Evolutionary conservation across 2,888 invertebrate species (phyloP).

Genomic region (Caradrina clavipalpis): DNA sequence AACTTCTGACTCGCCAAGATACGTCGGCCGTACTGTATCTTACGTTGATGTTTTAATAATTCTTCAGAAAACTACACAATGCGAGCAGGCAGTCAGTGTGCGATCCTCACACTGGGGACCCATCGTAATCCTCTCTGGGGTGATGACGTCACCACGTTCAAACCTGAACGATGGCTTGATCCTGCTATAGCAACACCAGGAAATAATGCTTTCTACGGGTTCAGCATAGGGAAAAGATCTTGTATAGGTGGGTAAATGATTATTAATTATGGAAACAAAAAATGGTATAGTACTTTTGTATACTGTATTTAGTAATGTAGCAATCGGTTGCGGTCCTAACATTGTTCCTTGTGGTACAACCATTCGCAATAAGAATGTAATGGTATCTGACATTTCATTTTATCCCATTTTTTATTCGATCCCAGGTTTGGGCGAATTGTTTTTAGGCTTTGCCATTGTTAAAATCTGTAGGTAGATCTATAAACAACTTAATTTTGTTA

Average conservation of each 20-base stretch:
- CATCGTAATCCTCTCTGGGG: slow-evolving; percentile 62
- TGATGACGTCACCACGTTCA: slow-evolving; percentile 62
- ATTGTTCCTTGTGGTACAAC: not conserved
- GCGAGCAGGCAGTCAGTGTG: slow-evolving; percentile 53
- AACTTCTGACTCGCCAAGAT: too few species aligned
- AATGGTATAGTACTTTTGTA: not conserved
- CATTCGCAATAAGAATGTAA: too few species aligned
- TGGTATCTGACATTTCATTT: too few species aligned
- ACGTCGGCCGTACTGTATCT: too few species aligned
- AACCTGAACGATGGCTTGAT: slow-evolving; percentile 72
- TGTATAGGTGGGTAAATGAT: slow-evolving; percentile 61
- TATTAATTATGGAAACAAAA: not conserved
- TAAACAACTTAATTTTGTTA: too few species aligned
- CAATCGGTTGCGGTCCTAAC: not conserved
- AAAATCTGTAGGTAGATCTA: too few species aligned
- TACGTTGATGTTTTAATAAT: too few species aligned
- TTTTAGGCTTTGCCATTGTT: too few species aligned
- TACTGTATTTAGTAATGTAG: not conserved
- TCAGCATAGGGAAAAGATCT: slow-evolving; percentile 63
- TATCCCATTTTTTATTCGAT: too few species aligned
- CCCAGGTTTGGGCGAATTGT: too few species aligned
- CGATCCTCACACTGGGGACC: slow-evolving; percentile 47
- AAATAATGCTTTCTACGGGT: slow-evolving; percentile 57
- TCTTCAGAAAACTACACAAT: slow-evolving; percentile 55
- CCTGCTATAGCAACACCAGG: slow-evolving; percentile 46